Conservation (phyloP, 1,140 invertebrate species). For the Trialeurodes vaporariorum region DNA sequence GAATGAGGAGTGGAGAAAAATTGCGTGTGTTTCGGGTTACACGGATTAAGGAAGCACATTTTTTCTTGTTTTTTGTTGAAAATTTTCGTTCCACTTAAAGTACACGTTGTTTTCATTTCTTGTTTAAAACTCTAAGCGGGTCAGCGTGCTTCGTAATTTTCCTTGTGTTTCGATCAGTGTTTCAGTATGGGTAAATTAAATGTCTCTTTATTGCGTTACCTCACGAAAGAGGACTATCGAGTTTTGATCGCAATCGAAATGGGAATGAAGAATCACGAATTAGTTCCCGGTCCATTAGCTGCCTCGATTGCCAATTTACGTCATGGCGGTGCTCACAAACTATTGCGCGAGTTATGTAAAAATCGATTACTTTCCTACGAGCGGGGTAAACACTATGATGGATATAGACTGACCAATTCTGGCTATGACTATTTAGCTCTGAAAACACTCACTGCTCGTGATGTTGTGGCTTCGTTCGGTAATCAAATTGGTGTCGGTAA, state of each 20-base stretch:
- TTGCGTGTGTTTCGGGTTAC: too few relatives aligned
- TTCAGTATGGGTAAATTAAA: slow-evolving; percentile 87
- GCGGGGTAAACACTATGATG: slow-evolving; percentile 87
- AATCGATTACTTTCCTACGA: slow-evolving; percentile 84
- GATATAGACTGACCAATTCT: slow-evolving; percentile 87
- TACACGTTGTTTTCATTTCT: too few relatives aligned
- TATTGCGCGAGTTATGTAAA: slow-evolving; percentile 80
- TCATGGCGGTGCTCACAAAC: slow-evolving; percentile 86
- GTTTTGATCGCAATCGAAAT: slow-evolving; percentile 96
- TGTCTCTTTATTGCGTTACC: slow-evolving; percentile 77
- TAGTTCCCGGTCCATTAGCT: slow-evolving; percentile 78
- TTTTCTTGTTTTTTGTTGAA: too few relatives aligned
- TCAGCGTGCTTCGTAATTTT: too few relatives aligned
- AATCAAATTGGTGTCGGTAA: slow-evolving; percentile 99
- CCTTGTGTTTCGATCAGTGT: too few relatives aligned
- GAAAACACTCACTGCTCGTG: slow-evolving; percentile 69
- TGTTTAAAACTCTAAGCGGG: too few relatives aligned
- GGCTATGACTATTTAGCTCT: slow-evolving; percentile 97
- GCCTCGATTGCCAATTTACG: slow-evolving; percentile 90
- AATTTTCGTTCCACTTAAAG: too few relatives aligned
- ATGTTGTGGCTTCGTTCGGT: slow-evolving; percentile 75
- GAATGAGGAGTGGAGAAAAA: too few relatives aligned
- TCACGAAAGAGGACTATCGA: slow-evolving; percentile 82
- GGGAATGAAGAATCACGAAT: slow-evolving; percentile 99
- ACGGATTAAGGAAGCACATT: too few relatives aligned